Conservation (phyloP, 2,113 vertebrate genomes). For the Tricholaema leucomelas region DNA sequence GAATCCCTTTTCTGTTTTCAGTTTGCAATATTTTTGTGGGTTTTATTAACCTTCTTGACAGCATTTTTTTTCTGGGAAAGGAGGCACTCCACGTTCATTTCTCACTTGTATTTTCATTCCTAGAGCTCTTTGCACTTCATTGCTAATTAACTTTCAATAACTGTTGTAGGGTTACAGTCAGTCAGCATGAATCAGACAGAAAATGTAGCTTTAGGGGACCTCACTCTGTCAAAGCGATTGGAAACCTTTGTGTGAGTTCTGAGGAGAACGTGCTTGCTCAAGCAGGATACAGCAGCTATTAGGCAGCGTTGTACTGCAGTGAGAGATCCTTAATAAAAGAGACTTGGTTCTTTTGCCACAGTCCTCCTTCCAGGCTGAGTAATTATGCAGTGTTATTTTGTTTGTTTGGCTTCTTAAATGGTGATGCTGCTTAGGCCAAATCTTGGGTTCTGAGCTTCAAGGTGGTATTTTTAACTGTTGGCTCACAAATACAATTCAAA, state of each 20-base stretch:
- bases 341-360: neutral
- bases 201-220: slow-evolving; percentile 55
- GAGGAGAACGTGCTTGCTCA: slow-evolving; percentile 17
- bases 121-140: slow-evolving; percentile 61
- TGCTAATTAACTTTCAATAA: slow-evolving; percentile 65
- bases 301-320: neutral
- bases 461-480: neutral
- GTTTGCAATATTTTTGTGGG: neutral
- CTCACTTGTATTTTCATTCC: slow-evolving; percentile 57
- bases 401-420: neutral
- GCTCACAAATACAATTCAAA: neutral
- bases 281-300: slow-evolving; percentile 36
- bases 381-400: neutral
- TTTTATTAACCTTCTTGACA: neutral
- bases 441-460: neutral
- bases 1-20: neutral
- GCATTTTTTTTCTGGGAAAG: neutral
- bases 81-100: slow-evolving; percentile 15
- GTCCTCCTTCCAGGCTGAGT: neutral
- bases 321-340: neutral
- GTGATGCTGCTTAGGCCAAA: neutral
- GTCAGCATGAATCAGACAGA: slow-evolving; percentile 66
- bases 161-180: slow-evolving; percentile 48
- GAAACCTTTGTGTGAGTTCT: slow-evolving; percentile 50
- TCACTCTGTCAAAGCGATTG: slow-evolving; percentile 37